Percentiles rank a stretch among this genome's conserved stretches.
These are phyloP conservation scores for Sisyra nigra DNA, from an alignment of 2,888 invertebrate genomes.

Conservation along the genomic window DNA sequence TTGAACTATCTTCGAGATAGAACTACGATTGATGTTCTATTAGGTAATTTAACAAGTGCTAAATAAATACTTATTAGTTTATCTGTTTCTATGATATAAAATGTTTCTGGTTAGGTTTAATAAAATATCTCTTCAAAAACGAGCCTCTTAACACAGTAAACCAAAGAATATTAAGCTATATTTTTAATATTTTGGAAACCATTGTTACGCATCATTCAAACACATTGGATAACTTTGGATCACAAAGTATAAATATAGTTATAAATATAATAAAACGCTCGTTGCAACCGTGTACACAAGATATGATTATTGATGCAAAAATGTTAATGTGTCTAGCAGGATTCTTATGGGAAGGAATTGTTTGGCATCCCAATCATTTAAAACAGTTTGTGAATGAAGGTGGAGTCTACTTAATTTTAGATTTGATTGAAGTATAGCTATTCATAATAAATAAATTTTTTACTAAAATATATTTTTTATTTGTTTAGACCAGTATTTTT, in stretches of 20 bases:
- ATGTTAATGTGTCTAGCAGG: slow-evolving; percentile 25
- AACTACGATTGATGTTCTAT: slow-evolving; percentile 3
- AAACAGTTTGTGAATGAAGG: slow-evolving; percentile 22
- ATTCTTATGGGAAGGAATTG: slow-evolving; percentile 27
- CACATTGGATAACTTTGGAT: slow-evolving; percentile 11
- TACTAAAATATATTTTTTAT: not conserved
- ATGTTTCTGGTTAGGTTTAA: not conserved
- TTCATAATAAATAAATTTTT: not conserved
- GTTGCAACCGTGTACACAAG: slow-evolving; percentile 15
- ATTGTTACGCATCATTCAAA: not conserved
- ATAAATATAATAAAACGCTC: slow-evolving; percentile 16
- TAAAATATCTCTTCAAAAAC: not conserved
- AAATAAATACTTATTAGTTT: not conserved
- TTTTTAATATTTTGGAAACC: slow-evolving; percentile 9
- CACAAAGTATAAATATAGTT: slow-evolving; percentile 13
- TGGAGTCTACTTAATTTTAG: slow-evolving; percentile 24
- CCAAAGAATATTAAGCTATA: slow-evolving; percentile 9
- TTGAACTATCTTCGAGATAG: slow-evolving; percentile 3
- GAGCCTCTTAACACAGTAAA: slow-evolving; percentile 1
- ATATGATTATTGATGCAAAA: slow-evolving; percentile 22
- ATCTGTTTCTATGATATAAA: not conserved
- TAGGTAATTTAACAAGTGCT: not conserved
- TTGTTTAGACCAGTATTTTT: slow-evolving; percentile 17
- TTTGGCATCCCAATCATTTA: slow-evolving; percentile 17
- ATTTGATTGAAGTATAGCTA: slow-evolving; percentile 22